Evolutionary conservation across 2,113 vertebrate genomes (phyloP).

Genomic region (Trichechus manatus): DNA sequence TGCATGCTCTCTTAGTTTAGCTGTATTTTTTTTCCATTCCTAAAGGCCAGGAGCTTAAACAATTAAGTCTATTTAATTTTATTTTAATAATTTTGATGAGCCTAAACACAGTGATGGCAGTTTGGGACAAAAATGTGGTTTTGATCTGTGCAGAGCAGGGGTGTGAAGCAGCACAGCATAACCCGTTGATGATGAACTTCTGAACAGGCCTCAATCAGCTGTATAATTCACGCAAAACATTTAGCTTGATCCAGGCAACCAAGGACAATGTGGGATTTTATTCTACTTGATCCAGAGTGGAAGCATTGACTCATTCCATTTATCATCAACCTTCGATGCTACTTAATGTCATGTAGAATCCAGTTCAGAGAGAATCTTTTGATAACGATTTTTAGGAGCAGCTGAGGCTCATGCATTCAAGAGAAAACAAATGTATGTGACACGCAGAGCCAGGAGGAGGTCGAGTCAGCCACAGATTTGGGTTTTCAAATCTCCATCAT

Average conservation of each 20-base stretch:
- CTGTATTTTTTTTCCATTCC: not conserved
- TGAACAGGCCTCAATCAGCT: constrained; percentile 18
- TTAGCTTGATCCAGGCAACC: constrained; percentile 5
- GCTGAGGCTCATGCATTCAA: not conserved
- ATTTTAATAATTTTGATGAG: not conserved
- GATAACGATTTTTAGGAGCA: not conserved
- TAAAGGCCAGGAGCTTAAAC: constrained; percentile 1
- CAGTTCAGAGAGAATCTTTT: not conserved
- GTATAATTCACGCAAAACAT: not conserved
- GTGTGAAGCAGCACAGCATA: not conserved
- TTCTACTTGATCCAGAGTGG: not conserved
- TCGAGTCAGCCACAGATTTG: not conserved
- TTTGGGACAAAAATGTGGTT: constrained; percentile 14
- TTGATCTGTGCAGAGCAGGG: not conserved
- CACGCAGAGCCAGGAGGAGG: not conserved
- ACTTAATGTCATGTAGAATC: constrained; percentile 1
- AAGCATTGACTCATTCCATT: not conserved
- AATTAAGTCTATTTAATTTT: not conserved
- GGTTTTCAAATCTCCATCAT: constrained; percentile 37
- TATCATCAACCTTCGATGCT: constrained; percentile 3
- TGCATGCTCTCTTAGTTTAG: not conserved
- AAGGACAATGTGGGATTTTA: not conserved
- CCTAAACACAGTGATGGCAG: not conserved
- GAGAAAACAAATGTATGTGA: constrained; percentile 55
- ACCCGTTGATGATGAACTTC: not conserved